Evolutionary conservation across 2,888 invertebrate species (phyloP).

Genomic region (Sesia bembeciformis): DNA sequence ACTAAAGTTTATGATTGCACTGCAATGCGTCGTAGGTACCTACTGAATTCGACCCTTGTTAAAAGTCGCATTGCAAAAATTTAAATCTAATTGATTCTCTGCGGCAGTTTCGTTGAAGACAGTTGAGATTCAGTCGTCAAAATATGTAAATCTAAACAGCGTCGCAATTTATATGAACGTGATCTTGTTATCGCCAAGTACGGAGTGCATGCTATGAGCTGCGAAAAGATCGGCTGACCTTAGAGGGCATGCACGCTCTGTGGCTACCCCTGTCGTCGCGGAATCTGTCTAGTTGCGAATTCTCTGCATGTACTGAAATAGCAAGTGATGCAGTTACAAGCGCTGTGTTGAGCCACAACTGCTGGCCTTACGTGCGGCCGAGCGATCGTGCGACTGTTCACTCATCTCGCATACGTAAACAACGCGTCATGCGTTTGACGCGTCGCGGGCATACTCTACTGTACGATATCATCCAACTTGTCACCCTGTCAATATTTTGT

Average conservation of each 20-base stretch:
- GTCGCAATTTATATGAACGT: neutral
- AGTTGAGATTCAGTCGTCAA: too few relatives aligned
- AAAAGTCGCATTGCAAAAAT: too few relatives aligned
- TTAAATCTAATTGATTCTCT: too few relatives aligned
- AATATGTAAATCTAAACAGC: too few relatives aligned
- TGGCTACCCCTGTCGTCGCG: constrained; percentile 28
- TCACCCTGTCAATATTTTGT: constrained; percentile 39
- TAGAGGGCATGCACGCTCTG: constrained; percentile 20
- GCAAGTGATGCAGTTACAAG: constrained; percentile 21
- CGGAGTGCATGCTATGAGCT: neutral
- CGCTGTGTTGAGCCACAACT: neutral
- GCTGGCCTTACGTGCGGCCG: neutral
- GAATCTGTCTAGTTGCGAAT: constrained; percentile 60
- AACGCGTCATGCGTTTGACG: constrained; percentile 15
- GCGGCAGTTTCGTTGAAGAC: too few relatives aligned
- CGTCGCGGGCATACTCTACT: constrained; percentile 14
- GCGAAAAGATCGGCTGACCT: constrained; percentile 19
- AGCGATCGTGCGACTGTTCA: constrained; percentile 7
- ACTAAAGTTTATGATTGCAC: too few relatives aligned
- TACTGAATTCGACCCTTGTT: too few relatives aligned
- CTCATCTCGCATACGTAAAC: constrained; percentile 40
- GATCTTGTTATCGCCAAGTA: neutral
- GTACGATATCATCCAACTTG: neutral
- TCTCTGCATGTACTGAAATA: constrained; percentile 64
- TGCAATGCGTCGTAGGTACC: too few relatives aligned